A percentile compares a stretch with the other conserved stretches of the same genome.
These are phyloP conservation scores for Prunella strophiata DNA, from an alignment of 2,797 vertebrate genomes.

Conservation along the genomic window DNA sequence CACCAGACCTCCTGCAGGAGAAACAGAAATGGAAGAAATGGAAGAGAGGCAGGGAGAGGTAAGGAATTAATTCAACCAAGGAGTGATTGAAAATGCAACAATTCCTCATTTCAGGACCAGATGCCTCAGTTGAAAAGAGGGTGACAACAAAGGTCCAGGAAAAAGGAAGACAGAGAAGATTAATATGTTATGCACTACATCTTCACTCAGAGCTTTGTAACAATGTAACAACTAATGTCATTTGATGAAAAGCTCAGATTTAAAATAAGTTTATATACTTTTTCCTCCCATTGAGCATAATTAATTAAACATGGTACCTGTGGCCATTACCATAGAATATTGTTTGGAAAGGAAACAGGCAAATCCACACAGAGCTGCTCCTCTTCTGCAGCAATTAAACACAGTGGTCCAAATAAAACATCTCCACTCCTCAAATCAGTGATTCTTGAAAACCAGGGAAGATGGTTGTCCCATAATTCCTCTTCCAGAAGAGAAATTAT, in stretches of 20 bases:
- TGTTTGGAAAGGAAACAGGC: fast-evolving
- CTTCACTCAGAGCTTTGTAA: not conserved
- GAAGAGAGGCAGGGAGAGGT: not conserved
- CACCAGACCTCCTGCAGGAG: not conserved
- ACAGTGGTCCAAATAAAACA: not conserved
- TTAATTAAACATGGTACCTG: not conserved
- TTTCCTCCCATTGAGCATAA: not conserved
- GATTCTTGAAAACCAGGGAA: not conserved
- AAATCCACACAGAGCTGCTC: not conserved
- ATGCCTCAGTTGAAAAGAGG: not conserved
- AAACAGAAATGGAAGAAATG: not conserved
- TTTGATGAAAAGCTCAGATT: not conserved
- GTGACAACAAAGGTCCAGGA: not conserved
- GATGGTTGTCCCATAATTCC: not conserved
- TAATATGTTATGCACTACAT: not conserved
- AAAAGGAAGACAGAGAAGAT: not conserved
- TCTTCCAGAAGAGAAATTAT: not conserved
- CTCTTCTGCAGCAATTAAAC: fast-evolving
- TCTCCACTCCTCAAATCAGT: not conserved
- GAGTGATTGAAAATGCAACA: fast-evolving
- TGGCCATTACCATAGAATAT: not conserved
- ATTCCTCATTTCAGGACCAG: not conserved
- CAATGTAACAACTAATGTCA: not conserved
- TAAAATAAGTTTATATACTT: not conserved
- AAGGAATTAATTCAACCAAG: not conserved